Evolutionary conservation across 2,888 invertebrate genomes (phyloP), one percentile per base, ranked within the genome.

Genomic region (Orthosia incerta): DNA sequence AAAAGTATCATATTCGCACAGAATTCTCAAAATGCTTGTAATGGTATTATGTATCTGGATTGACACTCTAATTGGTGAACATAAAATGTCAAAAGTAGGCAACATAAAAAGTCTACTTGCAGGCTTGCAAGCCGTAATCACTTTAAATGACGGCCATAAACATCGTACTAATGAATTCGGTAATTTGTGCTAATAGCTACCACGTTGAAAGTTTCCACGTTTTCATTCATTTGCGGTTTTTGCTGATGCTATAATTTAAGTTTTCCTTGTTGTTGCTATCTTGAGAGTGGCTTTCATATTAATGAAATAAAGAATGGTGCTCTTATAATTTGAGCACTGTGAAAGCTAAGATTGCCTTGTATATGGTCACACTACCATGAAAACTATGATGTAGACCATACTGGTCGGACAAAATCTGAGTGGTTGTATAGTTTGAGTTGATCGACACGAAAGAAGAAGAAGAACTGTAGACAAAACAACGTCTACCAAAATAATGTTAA

Each of bases 161-260:
- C 45, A 70, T 64, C 39, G 20, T 48, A 31, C 53, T 74, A 77
- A 75, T 81, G 68, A 73, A 80, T 80, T 77, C 75, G 45, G 72
- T 55, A 68, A 77, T 74, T 72, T 59, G 45, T 71, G 69, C 71
- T 68, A 77, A 74, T 66, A 71, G 77, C 72, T 63, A 60, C 16
- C 60, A 60, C 53, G 63, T 75, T 71, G 50, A 46, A 71, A 78
- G 45, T 76, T 80, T 61, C 5, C 39, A 50, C 48, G 18, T 66
- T 81, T 73, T 56, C 74, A 70, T 70, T 64, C 26, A 66, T 71
- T 65, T 46, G 48, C 23, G 62, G 45, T 56, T 73, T 76, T 72
- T 51, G n/a, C 26, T 57, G 20, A 74, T 50, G n/a, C 23, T 63
- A 20, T 74, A 59, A 74, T 66, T 80, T 56, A 55, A 67, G 20